Percentiles rank a stretch among this genome's conserved stretches.
Evolutionary conservation across 2,888 invertebrate genomes (phyloP).

Genomic region (Patella caerulea): DNA sequence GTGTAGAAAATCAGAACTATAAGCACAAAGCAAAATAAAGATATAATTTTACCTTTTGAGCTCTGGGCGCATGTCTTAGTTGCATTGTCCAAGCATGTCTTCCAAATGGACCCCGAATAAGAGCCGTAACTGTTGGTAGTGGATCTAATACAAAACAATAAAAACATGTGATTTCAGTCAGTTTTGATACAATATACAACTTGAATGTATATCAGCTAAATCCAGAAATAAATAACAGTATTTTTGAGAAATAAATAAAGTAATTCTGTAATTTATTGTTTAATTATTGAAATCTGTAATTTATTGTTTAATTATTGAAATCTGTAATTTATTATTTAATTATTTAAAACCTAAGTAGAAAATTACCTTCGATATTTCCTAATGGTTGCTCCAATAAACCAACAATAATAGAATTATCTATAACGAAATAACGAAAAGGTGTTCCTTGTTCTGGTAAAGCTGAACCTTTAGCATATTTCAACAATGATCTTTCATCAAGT

Average conservation of each 20-base stretch:
- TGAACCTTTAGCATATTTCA: conserved; percentile 78
- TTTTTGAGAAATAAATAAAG: no score
- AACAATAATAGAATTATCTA: conserved; percentile 89
- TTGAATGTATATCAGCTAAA: no score
- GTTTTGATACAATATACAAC: no score
- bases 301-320: no score
- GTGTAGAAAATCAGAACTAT: no score
- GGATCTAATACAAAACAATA: conserved; percentile 77
- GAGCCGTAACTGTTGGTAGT: conserved; percentile 89
- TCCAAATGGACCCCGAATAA: conserved; percentile 93
- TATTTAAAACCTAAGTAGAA: no score
- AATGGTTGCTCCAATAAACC: conserved; percentile 91
- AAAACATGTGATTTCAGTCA: conserved; percentile 16
- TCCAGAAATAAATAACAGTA: no score
- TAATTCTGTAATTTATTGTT: no score
- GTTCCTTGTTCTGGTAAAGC: conserved; percentile 61
- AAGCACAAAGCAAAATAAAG: neutral
- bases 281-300: no score
- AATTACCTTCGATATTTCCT: conserved; percentile 82
- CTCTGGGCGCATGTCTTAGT: conserved; percentile 87
- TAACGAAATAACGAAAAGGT: conserved; percentile 87
- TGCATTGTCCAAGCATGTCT: conserved; percentile 87
- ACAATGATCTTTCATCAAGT: conserved; percentile 87
- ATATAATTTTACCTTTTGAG: conserved; percentile 68
- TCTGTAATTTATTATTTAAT: no score